Conservation (phyloP, 2,797 vertebrate species). For the Pseudochromis fuscus region DNA sequence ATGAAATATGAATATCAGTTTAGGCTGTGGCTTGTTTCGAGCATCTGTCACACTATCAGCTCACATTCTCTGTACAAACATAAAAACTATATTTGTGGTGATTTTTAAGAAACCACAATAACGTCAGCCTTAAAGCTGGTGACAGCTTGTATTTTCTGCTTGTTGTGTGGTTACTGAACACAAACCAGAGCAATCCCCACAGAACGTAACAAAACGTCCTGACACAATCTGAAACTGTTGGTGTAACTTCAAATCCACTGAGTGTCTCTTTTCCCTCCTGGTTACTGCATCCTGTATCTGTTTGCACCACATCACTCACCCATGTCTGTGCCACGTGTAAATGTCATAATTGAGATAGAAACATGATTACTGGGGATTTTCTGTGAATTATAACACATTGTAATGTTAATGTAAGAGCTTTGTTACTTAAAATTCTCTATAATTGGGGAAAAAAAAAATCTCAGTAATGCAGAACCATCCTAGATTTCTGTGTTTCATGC, state of each 20-base stretch:
- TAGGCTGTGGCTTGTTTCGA: conserved; percentile 6
- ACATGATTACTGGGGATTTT: conserved; percentile 34
- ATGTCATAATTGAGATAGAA: conserved; percentile 23
- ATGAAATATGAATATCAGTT: conserved; percentile 30
- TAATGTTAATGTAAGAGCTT: conserved; percentile 56
- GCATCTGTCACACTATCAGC: neutral
- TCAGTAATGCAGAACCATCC: conserved; percentile 26
- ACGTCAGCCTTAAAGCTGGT: neutral
- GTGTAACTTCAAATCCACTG: neutral
- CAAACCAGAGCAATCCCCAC: conserved; percentile 14
- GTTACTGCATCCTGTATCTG: conserved; percentile 2
- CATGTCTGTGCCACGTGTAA: conserved; percentile 1
- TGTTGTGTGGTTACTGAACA: conserved; percentile 14
- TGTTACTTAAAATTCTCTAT: conserved; percentile 47
- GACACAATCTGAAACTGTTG: neutral
- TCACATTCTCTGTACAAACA: conserved; percentile 2
- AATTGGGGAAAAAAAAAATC: conserved; percentile 37
- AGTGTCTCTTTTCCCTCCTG: neutral
- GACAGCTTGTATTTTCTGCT: neutral
- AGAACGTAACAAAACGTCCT: neutral
- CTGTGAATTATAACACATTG: conserved; percentile 51
- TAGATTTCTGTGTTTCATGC: conserved; percentile 24
- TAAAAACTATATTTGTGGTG: conserved; percentile 16
- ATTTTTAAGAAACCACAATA: conserved; percentile 13
- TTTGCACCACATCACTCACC: conserved; percentile 3